These are phyloP conservation scores for Pandemis cinnamomeana DNA, from an alignment of 2,888 invertebrate species.

Conservation along the genomic window DNA sequence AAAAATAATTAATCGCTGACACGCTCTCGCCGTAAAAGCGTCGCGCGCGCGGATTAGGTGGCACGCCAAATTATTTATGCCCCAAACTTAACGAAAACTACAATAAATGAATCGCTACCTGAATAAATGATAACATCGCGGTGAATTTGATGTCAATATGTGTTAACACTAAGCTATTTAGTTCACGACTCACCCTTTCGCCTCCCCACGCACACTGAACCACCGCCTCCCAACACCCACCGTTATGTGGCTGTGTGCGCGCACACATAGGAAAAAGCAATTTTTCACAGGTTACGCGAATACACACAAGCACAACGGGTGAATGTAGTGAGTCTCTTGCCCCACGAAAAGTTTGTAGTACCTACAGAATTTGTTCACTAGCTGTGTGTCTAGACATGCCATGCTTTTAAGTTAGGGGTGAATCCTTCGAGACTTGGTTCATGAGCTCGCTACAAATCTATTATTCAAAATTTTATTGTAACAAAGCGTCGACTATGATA, in stretches of 20 bases:
- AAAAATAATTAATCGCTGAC: constrained; percentile 76
- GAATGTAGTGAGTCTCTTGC: constrained; percentile 78
- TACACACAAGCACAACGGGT: constrained; percentile 65
- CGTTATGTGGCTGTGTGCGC: constrained; percentile 55
- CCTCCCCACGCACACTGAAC: constrained; percentile 62
- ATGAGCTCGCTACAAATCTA: constrained; percentile 62
- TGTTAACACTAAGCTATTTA: constrained; percentile 85
- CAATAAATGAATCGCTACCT: constrained; percentile 78
- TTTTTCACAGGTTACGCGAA: constrained; percentile 79
- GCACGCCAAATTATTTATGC: constrained; percentile 60
- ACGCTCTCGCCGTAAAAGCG: constrained; percentile 61
- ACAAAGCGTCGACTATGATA: constrained; percentile 35
- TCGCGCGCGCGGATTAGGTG: constrained; percentile 50
- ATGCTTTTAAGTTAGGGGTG: constrained; percentile 78
- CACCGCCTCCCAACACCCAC: constrained; percentile 51
- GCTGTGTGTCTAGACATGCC: constrained; percentile 82
- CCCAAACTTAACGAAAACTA: constrained; percentile 68
- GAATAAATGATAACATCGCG: constrained; percentile 84
- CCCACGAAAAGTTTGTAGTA: constrained; percentile 81
- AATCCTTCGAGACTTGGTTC: constrained; percentile 72
- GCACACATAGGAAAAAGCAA: constrained; percentile 70
- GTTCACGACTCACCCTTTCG: constrained; percentile 80
- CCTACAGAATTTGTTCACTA: constrained; percentile 77
- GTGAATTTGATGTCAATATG: constrained; percentile 85
- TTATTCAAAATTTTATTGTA: constrained; percentile 46